Percentiles rank a stretch among this genome's conserved stretches.
Conservation (phyloP, 2,888 invertebrate genomes). For the Drosophila neotestacea region DNA sequence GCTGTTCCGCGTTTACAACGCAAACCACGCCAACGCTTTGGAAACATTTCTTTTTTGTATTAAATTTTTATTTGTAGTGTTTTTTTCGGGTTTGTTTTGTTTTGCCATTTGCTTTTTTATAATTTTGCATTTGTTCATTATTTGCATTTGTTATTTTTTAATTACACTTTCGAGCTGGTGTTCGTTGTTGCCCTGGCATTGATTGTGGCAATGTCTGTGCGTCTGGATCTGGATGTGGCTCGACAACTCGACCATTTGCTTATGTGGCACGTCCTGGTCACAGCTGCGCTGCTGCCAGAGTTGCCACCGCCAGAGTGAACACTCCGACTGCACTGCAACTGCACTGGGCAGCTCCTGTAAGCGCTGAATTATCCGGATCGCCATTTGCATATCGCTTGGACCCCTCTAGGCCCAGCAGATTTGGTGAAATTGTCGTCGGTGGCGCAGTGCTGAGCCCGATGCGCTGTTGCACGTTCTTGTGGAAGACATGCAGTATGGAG, state of each 20-base stretch:
- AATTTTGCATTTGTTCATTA: constrained; percentile 47
- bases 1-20: constrained; percentile 49
- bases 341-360: constrained; percentile 82
- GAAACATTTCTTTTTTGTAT: constrained; percentile 42
- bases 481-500: constrained; percentile 85
- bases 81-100: constrained; percentile 34
- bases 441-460: constrained; percentile 82
- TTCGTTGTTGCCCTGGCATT: constrained; percentile 15
- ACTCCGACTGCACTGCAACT: constrained; percentile 60
- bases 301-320: constrained; percentile 58
- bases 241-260: constrained; percentile 37
- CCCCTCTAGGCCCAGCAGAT: constrained; percentile 84
- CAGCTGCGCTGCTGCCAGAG: constrained; percentile 71
- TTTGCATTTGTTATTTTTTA: constrained; percentile 70
- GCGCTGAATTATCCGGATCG: constrained; percentile 85
- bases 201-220: constrained; percentile 11
- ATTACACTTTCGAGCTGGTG: constrained; percentile 62
- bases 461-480: constrained; percentile 85
- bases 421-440: constrained; percentile 84
- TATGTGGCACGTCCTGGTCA: constrained; percentile 70
- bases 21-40: constrained; percentile 31
- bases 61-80: constrained; percentile 16
- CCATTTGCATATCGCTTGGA: constrained; percentile 83
- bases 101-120: constrained; percentile 45
- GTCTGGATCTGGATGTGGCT: neutral